phyloP scores from a whole-genome alignment of 2,888 invertebrate genomes.

The Leptura quadrifasciata region DNA sequence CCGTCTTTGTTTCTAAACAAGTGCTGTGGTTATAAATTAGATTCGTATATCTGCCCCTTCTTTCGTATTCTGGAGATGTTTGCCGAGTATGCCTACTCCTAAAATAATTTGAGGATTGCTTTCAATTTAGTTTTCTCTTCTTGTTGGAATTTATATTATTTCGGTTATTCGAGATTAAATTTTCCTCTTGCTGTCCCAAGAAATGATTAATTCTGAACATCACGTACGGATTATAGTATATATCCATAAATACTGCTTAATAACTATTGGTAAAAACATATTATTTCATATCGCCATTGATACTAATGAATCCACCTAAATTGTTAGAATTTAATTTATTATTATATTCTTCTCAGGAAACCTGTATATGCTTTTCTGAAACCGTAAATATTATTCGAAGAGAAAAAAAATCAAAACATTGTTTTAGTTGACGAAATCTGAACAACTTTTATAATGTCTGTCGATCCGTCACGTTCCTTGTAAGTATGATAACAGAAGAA shows the following conservation, averaged over 20 bases:
- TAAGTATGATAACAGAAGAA: too few species aligned
- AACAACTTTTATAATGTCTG: too few species aligned
- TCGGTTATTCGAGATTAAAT: conserved; percentile 51
- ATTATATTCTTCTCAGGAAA: too few species aligned
- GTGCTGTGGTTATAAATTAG: conserved; percentile 36
- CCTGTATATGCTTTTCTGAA: too few species aligned
- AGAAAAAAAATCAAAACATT: too few species aligned
- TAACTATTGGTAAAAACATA: neutral
- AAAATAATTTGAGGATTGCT: conserved; percentile 51
- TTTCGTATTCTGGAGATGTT: conserved; percentile 34
- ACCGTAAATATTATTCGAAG: too few species aligned
- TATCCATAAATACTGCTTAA: neutral
- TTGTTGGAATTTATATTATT: conserved; percentile 45
- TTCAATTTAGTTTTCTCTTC: conserved; percentile 47
- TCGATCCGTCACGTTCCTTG: too few species aligned
- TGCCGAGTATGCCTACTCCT: conserved; percentile 44
- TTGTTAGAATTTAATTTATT: too few species aligned
- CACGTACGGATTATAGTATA: neutral
- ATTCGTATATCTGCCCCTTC: conserved; percentile 27
- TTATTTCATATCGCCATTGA: too few species aligned
- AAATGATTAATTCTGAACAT: conserved; percentile 27
- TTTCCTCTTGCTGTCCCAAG: conserved; percentile 31
- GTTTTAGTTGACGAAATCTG: too few species aligned
- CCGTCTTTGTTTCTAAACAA: conserved; percentile 37
- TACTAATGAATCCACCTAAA: too few species aligned